Percentiles rank a stretch among this genome's conserved stretches.
phyloP scores from a whole-genome alignment of 2,888 invertebrate genomes.

The Aphodius granarius region DNA sequence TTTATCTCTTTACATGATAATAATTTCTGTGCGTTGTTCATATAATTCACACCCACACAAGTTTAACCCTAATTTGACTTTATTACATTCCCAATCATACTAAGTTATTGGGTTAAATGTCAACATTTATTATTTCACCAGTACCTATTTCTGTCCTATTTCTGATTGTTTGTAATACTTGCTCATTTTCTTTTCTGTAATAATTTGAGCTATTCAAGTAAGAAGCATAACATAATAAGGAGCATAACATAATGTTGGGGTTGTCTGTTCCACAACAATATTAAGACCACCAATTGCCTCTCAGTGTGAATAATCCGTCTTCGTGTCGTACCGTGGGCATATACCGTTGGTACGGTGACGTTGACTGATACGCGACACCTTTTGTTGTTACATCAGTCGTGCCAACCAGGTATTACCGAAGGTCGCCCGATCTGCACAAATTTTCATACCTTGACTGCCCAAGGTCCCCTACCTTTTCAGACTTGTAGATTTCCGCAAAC shows the following conservation, averaged over 20 bases:
- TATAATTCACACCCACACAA: neutral
- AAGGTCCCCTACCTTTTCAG: neutral
- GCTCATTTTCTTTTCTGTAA: too few species aligned
- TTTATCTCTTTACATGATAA: neutral
- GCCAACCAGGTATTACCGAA: neutral
- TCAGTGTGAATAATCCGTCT: neutral
- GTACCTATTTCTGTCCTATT: too few species aligned
- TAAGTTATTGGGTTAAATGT: too few species aligned
- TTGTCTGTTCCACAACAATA: neutral
- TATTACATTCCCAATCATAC: too few species aligned
- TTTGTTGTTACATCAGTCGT: neutral
- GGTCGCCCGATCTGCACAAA: neutral
- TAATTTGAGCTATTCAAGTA: too few species aligned
- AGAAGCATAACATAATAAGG: too few species aligned
- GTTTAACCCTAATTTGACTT: neutral
- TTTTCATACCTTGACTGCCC: neutral
- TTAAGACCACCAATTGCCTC: neutral
- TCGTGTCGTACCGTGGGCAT: neutral
- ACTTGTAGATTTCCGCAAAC: neutral
- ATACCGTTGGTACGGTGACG: neutral
- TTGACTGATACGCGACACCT: neutral
- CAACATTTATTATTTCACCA: too few species aligned
- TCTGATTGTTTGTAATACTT: too few species aligned
- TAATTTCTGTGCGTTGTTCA: neutral
- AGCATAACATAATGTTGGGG: neutral